These are phyloP conservation scores for Nibea albiflora DNA, from an alignment of 2,113 vertebrate genomes.

Conservation along the genomic window DNA sequence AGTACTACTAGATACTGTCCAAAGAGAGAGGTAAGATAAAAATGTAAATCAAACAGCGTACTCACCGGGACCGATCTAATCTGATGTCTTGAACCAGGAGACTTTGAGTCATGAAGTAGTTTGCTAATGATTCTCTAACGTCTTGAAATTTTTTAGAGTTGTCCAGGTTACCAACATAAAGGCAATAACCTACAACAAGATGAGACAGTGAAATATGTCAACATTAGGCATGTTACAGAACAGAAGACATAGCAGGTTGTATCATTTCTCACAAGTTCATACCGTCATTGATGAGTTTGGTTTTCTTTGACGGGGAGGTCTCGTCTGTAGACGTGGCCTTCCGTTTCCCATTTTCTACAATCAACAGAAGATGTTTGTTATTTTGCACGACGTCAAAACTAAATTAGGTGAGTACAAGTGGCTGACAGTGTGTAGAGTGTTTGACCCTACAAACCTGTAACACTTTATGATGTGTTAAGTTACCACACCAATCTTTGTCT, in stretches of 20 bases:
- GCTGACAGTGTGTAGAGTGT: background rate
- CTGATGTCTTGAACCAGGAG: constrained; percentile 69
- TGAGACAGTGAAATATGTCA: background rate
- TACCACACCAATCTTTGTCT: background rate
- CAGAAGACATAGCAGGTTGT: background rate
- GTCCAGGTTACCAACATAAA: constrained; percentile 77
- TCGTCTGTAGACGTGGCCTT: constrained; percentile 1
- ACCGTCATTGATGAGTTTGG: constrained; percentile 65
- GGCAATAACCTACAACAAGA: constrained; percentile 66
- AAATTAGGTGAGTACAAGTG: no score
- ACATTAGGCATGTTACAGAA: background rate
- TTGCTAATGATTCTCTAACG: constrained; percentile 60
- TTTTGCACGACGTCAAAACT: no score
- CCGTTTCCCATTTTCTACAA: constrained; percentile 63
- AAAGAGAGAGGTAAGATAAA: background rate
- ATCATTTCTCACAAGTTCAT: background rate
- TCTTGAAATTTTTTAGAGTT: constrained; percentile 54
- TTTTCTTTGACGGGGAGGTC: constrained; percentile 59
- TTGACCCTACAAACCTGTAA: background rate
- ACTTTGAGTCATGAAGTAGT: constrained; percentile 59
- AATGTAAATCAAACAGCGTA: background rate
- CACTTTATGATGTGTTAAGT: no score
- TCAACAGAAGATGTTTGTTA: background rate
- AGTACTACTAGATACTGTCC: no score
- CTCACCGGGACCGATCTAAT: constrained; percentile 64